Base-by-base conservation (phyloP, 1,140 invertebrate genomes). In the Aleiodes sp. region DNA sequence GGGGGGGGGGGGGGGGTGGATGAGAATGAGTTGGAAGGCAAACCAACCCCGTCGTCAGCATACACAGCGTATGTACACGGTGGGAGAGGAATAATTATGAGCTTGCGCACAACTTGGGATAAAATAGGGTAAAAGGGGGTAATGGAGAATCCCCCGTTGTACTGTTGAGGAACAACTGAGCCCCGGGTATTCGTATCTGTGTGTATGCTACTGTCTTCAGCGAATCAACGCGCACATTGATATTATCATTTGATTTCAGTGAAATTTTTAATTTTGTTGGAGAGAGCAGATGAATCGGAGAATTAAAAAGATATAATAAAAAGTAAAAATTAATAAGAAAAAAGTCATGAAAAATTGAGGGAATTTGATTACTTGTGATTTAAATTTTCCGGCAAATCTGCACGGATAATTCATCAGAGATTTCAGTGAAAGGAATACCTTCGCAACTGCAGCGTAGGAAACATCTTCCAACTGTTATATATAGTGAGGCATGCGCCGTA, bases 401-500 rank as follows among this genome's bases (percentile, higher is more conserved):
- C 19, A 52, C 21, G 6, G 2, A 56, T 26, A 26, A 56, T 12
- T 26, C 9, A 10, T 28, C 52, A 56, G 24, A 21, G 10, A 56
- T 26, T 56, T 26, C 19, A 43, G 19, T 12, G 52, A 33, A 1
- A 10, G 35, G 26, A 10, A 26, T 14, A 68, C n/a, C 39, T 46
- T 37, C 29, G 65, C 67, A 57, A 29, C 43, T 62, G 68, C 61
- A 52, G 43, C 68, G 66, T 16, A 33, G 31, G 64, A 64, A 65
- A 66, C 62, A 66, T 63, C 61, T 66, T 70, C 59, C 56, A 31
- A 76, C 75, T 74, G 75, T 78, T 75, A 79, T 74, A 77, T 76
- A 80, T 75, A n/a, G n/a, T 71, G 78, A 86, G 83, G 84, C 84
- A 86, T 86, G 84, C 84, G 84, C 81, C 78, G 74, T 83, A 80